These are phyloP conservation scores for Parus major DNA, from an alignment of 2,113 vertebrate species.

Conservation along the genomic window DNA sequence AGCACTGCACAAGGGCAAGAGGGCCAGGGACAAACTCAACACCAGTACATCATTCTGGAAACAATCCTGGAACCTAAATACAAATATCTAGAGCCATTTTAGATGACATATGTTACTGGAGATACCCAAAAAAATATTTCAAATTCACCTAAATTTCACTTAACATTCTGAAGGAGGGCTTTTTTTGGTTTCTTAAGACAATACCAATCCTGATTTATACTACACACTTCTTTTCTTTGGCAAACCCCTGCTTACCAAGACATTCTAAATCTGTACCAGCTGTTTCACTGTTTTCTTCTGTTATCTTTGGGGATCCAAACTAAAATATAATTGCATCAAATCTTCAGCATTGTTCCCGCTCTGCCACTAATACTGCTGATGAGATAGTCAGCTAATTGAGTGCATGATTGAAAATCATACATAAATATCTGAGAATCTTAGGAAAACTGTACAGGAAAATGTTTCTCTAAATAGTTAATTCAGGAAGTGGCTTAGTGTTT, in stretches of 20 bases:
- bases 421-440: neutral
- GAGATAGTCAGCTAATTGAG: neutral
- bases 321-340: neutral
- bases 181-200: neutral
- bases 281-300: neutral
- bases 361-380: neutral
- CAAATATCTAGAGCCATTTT: neutral
- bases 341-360: neutral
- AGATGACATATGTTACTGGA: neutral
- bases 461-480: neutral
- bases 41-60: neutral
- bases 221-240: neutral
- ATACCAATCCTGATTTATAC: neutral
- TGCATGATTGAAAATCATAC: neutral
- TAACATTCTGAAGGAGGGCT: neutral
- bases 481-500: neutral
- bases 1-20: constrained; percentile 78
- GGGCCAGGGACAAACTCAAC: neutral
- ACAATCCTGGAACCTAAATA: neutral
- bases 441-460: neutral
- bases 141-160: neutral
- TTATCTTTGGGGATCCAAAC: neutral
- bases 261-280: neutral
- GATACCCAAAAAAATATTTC: neutral
- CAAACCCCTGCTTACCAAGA: neutral